Percentiles rank a stretch among this genome's conserved stretches.
These are phyloP conservation scores for Hypercompe scribonia DNA, from an alignment of 2,888 invertebrate genomes.

Conservation along the genomic window DNA sequence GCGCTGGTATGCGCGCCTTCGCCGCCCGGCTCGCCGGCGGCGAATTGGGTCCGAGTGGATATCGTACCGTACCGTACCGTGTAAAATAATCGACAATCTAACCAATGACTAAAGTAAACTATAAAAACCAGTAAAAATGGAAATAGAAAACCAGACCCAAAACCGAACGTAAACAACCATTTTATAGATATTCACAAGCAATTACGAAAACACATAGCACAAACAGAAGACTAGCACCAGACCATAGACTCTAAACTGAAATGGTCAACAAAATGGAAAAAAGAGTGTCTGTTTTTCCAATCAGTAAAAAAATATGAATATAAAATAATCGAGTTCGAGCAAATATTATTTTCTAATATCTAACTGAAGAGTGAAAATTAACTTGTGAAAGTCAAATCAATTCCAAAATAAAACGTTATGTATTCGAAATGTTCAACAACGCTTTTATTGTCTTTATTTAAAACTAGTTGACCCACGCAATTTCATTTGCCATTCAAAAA, in stretches of 20 bases:
- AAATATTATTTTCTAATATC: conserved; percentile 29
- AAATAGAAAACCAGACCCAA: not conserved
- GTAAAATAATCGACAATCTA: not conserved
- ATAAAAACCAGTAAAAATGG: not conserved
- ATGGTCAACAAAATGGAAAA: conserved; percentile 13
- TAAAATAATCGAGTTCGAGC: conserved; percentile 10
- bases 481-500: too few species aligned
- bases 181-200: not conserved
- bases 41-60: too few species aligned
- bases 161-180: too few species aligned
- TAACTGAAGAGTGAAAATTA: not conserved
- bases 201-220: not conserved
- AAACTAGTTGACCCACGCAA: too few species aligned
- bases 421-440: not conserved
- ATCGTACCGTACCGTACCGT: too few species aligned
- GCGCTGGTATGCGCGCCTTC: too few species aligned
- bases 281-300: conserved; percentile 21
- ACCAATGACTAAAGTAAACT: not conserved
- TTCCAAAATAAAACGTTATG: conserved; percentile 1
- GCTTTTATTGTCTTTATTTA: too few species aligned
- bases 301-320: conserved; percentile 25
- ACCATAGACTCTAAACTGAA: conserved; percentile 16
- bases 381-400: conserved; percentile 20
- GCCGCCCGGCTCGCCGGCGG: too few species aligned
- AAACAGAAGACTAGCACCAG: conserved; percentile 4